Conservation (phyloP, 2,113 vertebrate species). For the Acrocephalus arundinaceus region DNA sequence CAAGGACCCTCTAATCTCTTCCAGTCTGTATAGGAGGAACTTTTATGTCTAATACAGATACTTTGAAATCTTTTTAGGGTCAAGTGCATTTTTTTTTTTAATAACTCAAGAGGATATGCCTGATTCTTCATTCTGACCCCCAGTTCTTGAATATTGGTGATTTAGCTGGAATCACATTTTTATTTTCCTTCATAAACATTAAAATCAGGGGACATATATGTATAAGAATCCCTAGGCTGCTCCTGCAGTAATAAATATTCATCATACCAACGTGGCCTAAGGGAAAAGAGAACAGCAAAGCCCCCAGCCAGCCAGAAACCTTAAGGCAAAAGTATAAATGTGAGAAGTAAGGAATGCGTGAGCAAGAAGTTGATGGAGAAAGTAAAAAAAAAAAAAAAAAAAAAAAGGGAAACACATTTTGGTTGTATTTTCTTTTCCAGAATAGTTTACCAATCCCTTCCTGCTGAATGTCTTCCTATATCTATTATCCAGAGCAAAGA, state of each 20-base stretch:
- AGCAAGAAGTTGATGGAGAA: neutral
- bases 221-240: neutral
- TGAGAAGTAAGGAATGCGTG: neutral
- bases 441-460: neutral
- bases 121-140: neutral
- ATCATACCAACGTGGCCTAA: neutral
- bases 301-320: neutral
- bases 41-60: neutral
- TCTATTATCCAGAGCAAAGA: neutral
- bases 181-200: neutral
- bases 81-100: neutral
- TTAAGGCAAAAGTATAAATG: neutral
- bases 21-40: neutral
- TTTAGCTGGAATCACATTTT: neutral
- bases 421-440: neutral
- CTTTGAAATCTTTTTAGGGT: neutral
- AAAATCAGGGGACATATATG: neutral
- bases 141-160: neutral
- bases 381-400: neutral
- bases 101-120: neutral
- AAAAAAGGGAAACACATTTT: neutral
- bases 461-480: neutral
- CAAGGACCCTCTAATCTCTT: neutral
- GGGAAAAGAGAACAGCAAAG: neutral
- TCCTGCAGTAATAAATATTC: neutral